These are phyloP conservation scores for Synergus itoensis DNA, from an alignment of 2,888 invertebrate species.

Conservation along the genomic window DNA sequence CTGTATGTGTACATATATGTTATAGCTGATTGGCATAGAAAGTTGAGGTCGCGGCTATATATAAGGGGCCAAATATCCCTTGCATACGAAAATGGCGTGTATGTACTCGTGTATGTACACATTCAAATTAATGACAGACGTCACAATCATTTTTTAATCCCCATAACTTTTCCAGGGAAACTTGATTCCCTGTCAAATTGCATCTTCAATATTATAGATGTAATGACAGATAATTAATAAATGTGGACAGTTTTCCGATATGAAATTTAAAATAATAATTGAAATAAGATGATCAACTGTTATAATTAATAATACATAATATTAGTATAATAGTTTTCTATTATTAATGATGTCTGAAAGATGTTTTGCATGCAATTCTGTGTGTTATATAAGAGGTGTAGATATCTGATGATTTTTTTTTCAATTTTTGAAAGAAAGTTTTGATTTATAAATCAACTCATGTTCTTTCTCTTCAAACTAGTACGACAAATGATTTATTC, in stretches of 20 bases:
- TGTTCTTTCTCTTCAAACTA: constrained; percentile 20
- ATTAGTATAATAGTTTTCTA: background rate
- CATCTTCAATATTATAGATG: constrained; percentile 1
- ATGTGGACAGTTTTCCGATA: too few relatives aligned
- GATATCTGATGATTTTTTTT: background rate
- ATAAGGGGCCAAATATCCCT: background rate
- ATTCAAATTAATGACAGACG: background rate
- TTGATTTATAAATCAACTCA: constrained; percentile 2
- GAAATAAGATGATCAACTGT: background rate
- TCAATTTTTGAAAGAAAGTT: background rate
- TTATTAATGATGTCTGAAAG: background rate
- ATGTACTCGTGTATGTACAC: background rate
- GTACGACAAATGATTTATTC: constrained; percentile 18
- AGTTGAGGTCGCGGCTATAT: constrained; percentile 35
- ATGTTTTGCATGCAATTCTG: background rate
- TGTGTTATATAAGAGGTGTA: background rate
- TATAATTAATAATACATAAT: too few relatives aligned
- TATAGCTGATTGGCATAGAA: constrained; percentile 40
- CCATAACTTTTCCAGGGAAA: background rate
- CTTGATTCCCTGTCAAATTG: background rate
- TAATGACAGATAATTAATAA: too few relatives aligned
- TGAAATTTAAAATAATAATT: too few relatives aligned
- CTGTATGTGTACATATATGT: background rate
- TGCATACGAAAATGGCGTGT: background rate
- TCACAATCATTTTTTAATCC: background rate